Percentiles rank a stretch among this genome's conserved stretches.
Conservation (phyloP, 2,113 vertebrate genomes). For the Cyprinodon brontotheroides region DNA sequence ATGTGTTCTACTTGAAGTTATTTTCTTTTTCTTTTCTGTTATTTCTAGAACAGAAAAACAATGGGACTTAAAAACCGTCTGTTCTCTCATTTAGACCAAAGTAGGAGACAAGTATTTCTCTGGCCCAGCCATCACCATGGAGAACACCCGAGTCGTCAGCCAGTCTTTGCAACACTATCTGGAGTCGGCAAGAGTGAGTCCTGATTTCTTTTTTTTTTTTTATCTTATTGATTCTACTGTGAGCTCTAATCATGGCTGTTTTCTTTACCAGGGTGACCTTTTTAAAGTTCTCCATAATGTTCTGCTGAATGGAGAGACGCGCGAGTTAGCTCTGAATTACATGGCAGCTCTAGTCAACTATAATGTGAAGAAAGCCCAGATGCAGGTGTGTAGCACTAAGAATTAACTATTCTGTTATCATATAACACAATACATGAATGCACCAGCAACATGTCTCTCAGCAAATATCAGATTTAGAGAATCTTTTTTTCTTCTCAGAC, state of each 20-base stretch:
- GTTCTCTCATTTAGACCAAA: conserved; percentile 81
- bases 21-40: too few relatives aligned
- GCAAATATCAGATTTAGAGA: background rate
- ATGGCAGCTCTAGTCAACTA: conserved; percentile 96
- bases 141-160: conserved; percentile 96
- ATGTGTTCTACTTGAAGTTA: too few relatives aligned
- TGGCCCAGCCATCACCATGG: conserved; percentile 95
- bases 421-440: background rate
- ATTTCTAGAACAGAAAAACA: too few relatives aligned
- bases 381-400: conserved; percentile 85
- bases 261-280: conserved; percentile 86
- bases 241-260: background rate
- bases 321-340: conserved; percentile 92
- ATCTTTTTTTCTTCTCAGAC: conserved; percentile 78
- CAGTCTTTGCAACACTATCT: conserved; percentile 97
- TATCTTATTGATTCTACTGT: background rate
- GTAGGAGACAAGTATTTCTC: conserved; percentile 99
- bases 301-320: conserved; percentile 93
- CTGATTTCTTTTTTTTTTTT: background rate
- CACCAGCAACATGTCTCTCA: background rate
- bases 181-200: conserved; percentile 91
- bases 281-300: conserved; percentile 96
- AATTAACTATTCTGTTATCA: too few relatives aligned
- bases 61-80: background rate
- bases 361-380: conserved; percentile 98